Conservation (phyloP, 2,797 vertebrate species). For the Phylloscopus collybita region DNA sequence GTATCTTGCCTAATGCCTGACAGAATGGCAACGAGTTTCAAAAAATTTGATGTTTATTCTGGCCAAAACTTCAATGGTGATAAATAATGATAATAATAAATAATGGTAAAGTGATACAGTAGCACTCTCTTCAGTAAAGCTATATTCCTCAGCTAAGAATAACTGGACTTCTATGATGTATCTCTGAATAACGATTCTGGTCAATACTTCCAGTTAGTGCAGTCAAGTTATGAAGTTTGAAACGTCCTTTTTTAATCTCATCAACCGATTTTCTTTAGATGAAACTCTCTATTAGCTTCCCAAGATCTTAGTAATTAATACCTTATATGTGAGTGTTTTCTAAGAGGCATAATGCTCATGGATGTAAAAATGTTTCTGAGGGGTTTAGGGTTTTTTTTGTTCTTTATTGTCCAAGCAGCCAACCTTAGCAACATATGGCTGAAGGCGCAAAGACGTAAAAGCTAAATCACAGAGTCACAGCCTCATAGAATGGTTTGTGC, state of each 20-base stretch:
- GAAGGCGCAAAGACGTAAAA: not conserved
- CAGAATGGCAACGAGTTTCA: not conserved
- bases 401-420: not conserved
- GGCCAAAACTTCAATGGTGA: not conserved
- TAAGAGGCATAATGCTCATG: not conserved
- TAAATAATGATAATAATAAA: too few species aligned
- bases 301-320: not conserved
- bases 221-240: not conserved
- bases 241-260: accelerated
- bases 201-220: not conserved
- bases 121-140: not conserved
- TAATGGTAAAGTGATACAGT: not conserved
- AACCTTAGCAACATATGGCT: not conserved
- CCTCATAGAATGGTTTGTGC: not conserved
- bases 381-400: too few species aligned
- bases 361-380: not conserved
- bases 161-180: not conserved
- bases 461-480: not conserved
- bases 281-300: not conserved
- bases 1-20: not conserved
- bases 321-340: not conserved
- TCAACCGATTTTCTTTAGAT: not conserved
- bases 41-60: not conserved
- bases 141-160: not conserved
- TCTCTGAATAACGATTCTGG: not conserved